phyloP scores from a whole-genome alignment of 1,140 invertebrate genomes.

The Achatina immaculata region DNA sequence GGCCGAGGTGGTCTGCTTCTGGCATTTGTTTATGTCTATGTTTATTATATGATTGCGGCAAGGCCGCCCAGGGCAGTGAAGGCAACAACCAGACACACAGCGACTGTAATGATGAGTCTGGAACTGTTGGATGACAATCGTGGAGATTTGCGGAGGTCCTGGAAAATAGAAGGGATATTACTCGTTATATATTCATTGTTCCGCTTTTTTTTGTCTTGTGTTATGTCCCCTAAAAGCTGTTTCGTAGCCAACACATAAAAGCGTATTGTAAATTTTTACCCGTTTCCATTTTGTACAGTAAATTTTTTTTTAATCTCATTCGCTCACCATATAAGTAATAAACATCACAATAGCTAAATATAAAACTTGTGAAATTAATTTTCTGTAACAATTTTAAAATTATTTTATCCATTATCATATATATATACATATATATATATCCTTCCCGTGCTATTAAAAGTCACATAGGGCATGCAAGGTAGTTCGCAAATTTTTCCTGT shows the following conservation, averaged over 20 bases:
- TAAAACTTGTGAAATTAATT: too few species aligned
- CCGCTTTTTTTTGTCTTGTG: neutral
- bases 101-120: neutral
- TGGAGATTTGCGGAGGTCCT: neutral
- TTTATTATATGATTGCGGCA: neutral
- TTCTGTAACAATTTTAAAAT: too few species aligned
- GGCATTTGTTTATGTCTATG: too few species aligned
- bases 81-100: conserved; percentile 4
- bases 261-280: neutral
- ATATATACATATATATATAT: too few species aligned
- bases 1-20: too few species aligned
- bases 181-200: neutral
- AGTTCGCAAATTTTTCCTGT: too few species aligned
- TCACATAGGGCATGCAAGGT: too few species aligned
- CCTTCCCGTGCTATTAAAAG: too few species aligned
- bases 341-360: too few species aligned
- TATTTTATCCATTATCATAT: too few species aligned
- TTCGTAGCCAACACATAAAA: neutral
- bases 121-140: neutral
- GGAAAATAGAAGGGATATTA: neutral
- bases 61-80: neutral
- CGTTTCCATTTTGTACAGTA: neutral
- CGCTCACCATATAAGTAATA: neutral
- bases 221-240: neutral
- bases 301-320: neutral